Evolutionary conservation across 2,888 invertebrate species (phyloP).

Genomic region (Aromia moschata): DNA sequence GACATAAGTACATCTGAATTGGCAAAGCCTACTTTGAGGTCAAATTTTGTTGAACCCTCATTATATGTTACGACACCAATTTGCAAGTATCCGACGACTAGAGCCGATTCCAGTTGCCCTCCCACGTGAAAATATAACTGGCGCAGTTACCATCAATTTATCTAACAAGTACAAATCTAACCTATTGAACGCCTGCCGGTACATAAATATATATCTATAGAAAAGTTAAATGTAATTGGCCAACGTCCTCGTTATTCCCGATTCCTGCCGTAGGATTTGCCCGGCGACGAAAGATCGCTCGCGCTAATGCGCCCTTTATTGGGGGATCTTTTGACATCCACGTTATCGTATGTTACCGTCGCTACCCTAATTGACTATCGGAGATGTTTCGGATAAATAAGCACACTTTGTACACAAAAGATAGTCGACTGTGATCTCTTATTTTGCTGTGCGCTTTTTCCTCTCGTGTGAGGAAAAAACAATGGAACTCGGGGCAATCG

Average conservation of each 20-base stretch:
- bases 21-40: no score
- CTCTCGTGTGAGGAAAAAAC: no score
- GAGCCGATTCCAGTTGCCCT: background rate
- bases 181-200: constrained; percentile 26
- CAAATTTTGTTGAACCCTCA: no score
- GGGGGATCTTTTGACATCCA: constrained; percentile 44
- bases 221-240: constrained; percentile 35
- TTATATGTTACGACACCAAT: constrained; percentile 1
- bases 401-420: constrained; percentile 27
- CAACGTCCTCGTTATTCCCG: constrained; percentile 35
- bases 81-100: background rate
- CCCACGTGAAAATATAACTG: constrained; percentile 13
- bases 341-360: constrained; percentile 46
- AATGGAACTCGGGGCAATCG: no score
- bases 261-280: constrained; percentile 35
- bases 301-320: constrained; percentile 49
- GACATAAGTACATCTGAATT: no score
- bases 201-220: constrained; percentile 26
- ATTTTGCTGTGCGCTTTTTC: no score
- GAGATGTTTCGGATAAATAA: constrained; percentile 35
- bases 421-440: no score
- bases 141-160: constrained; percentile 25
- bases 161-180: constrained; percentile 33
- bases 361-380: constrained; percentile 48
- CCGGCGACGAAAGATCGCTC: constrained; percentile 44